phyloP scores from a whole-genome alignment of 2,113 vertebrate genomes.

The Calyptommatus sinebrachiatus region DNA sequence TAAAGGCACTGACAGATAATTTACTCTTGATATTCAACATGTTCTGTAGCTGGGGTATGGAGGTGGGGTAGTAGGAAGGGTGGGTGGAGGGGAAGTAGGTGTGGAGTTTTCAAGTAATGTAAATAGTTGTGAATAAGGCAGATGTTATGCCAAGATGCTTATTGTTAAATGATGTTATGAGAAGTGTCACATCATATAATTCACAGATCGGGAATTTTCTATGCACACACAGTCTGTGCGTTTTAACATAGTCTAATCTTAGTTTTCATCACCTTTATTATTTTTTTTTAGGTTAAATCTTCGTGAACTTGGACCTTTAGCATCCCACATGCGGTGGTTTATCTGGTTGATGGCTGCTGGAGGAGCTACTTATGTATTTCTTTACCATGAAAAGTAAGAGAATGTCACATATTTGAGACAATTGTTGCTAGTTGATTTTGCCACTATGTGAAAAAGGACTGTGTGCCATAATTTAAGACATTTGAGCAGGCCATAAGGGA shows the following conservation, averaged over 20 bases:
- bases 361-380: conserved; percentile 94
- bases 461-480: not conserved
- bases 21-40: too few relatives aligned
- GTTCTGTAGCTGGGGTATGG: too few relatives aligned
- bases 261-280: conserved; percentile 49
- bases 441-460: not conserved
- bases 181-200: too few relatives aligned
- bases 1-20: too few relatives aligned
- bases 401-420: conserved; percentile 32
- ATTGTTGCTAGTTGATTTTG: not conserved
- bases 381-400: conserved; percentile 96
- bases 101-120: too few relatives aligned
- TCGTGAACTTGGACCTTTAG: conserved; percentile 92
- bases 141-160: too few relatives aligned
- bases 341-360: conserved; percentile 98
- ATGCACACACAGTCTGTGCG: not conserved
- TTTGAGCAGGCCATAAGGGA: not conserved
- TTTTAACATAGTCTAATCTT: conserved; percentile 9
- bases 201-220: too few relatives aligned
- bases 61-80: too few relatives aligned
- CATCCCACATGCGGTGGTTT: conserved; percentile 96
- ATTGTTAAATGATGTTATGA: too few relatives aligned
- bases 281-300: conserved; percentile 88
- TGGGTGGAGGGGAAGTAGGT: too few relatives aligned
- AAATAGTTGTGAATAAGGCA: too few relatives aligned